These are phyloP conservation scores for Drosophila glabriapex DNA, from an alignment of 2,888 invertebrate genomes.

Conservation along the genomic window DNA sequence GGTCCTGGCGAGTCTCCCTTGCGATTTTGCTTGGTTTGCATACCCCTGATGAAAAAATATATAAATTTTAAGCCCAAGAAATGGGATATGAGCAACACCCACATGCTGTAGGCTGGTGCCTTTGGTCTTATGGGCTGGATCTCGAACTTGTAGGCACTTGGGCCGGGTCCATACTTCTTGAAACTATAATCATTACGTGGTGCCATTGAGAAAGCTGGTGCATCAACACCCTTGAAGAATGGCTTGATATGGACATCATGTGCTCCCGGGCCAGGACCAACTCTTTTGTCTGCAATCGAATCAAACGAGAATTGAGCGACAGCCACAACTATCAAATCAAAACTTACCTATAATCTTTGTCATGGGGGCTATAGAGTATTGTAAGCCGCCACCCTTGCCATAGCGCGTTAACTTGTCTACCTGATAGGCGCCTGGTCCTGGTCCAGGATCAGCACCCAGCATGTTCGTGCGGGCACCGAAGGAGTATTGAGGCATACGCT, in stretches of 20 bases:
- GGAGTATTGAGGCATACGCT: slow-evolving; percentile 86
- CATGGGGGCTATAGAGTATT: slow-evolving; percentile 86
- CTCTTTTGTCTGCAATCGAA: slow-evolving; percentile 61
- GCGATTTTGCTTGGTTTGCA: slow-evolving; percentile 46
- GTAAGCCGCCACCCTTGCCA: slow-evolving; percentile 71
- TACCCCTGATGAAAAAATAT: slow-evolving; percentile 65
- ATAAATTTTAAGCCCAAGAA: rapidly evolving
- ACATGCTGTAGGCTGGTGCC: slow-evolving; percentile 83
- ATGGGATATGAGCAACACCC: slow-evolving; percentile 21
- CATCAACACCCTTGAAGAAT: slow-evolving; percentile 68
- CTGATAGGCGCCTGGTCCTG: slow-evolving; percentile 82
- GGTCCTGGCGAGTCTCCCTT: slow-evolving; percentile 82
- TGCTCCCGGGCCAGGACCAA: slow-evolving; percentile 83
- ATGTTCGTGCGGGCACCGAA: slow-evolving; percentile 71
- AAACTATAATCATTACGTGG: slow-evolving; percentile 71
- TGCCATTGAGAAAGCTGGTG: slow-evolving; percentile 87
- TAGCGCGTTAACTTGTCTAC: slow-evolving; percentile 79
- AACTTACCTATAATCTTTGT: slow-evolving; percentile 65
- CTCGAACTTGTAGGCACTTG: slow-evolving; percentile 80
- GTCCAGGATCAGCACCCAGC: slow-evolving; percentile 61
- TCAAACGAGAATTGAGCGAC: background rate
- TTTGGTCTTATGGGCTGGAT: slow-evolving; percentile 65
- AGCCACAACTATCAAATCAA: rapidly evolving
- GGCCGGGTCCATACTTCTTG: slow-evolving; percentile 76
- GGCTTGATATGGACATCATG: slow-evolving; percentile 76